Conservation (phyloP, 2,113 vertebrate species). For the Indicator indicator region DNA sequence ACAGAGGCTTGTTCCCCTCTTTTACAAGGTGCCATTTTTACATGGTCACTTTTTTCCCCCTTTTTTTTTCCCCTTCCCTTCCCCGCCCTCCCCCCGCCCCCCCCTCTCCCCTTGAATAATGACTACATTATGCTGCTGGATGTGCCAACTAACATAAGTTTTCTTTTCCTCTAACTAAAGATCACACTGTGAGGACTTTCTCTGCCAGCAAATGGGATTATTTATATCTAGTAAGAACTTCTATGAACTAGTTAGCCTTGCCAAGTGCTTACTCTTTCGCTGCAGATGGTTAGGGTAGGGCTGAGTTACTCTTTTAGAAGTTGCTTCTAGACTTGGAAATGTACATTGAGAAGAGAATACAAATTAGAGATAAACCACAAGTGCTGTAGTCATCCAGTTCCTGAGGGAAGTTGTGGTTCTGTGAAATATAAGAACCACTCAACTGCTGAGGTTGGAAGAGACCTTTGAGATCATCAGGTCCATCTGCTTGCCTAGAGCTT, state of each 20-base stretch:
- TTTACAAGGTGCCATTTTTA: constrained; percentile 65
- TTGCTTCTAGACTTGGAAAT: constrained; percentile 24
- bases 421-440: no score
- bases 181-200: constrained; percentile 65
- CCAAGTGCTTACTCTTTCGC: constrained; percentile 49
- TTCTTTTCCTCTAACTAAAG: constrained; percentile 71
- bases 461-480: no score
- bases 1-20: not conserved
- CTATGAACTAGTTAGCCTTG: constrained; percentile 67
- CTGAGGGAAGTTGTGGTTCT: not conserved
- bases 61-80: no score
- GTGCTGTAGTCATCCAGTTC: not conserved
- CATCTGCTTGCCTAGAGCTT: no score
- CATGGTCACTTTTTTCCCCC: not conserved
- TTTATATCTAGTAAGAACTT: constrained; percentile 73
- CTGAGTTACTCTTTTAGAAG: constrained; percentile 7
- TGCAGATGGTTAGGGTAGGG: constrained; percentile 31
- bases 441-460: no score
- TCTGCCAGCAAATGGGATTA: constrained; percentile 70
- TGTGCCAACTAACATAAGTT: constrained; percentile 69
- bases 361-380: not conserved
- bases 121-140: constrained; percentile 58
- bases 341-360: not conserved
- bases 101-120: not conserved
- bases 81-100: no score